Base-by-base conservation (phyloP, 2,113 vertebrate genomes). In the Hypanus sabinus region DNA sequence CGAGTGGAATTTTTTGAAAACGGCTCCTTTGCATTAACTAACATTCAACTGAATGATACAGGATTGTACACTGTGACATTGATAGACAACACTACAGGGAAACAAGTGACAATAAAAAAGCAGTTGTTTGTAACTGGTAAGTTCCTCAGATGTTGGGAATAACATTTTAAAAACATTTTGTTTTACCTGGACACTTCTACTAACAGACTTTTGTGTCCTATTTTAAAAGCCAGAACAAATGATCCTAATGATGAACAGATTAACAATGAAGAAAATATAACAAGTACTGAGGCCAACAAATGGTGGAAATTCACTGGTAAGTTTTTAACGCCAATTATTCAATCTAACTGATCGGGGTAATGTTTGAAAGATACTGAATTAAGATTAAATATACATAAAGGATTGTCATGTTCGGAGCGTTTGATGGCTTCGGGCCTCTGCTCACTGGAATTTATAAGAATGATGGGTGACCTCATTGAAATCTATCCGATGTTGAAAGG, bases 171-270 rank as follows among this genome's bases (percentile, higher is more conserved):
- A 70, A 70, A 71, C 38, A 33, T 11, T 93, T 75, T 71, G 70
- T 73, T 93, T 73, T 46, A 1, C 68, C 24, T 93, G 91, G 18
- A 11, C 20, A 12, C 24, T 75, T 24, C 30, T 20, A 60, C n/a
- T 93, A 55, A 93, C 70, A 75, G 68, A 73, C 36, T 55, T 73
- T 24, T 73, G 18, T 93, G 5, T 93, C 68, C 36, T 55, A 46
- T 93, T 93, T 93, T 93, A 73, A 38, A 93, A 93, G 36, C 88
- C 68, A 62, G 70, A 38, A 70, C 20, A 93, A 73, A 14, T 20
- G 36, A 27, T 20, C 20, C 7, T 0, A 33, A 20, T 5, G 22
- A 4, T 38, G 36, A 83, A 5, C 75, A 76, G 11, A 7, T 4
- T 30, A 55, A 93, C 10, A 46, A 75, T 16, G 22, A 3, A 46